Base-by-base conservation (phyloP, 2,113 vertebrate genomes). In the Hirundichthys speculiger region DNA sequence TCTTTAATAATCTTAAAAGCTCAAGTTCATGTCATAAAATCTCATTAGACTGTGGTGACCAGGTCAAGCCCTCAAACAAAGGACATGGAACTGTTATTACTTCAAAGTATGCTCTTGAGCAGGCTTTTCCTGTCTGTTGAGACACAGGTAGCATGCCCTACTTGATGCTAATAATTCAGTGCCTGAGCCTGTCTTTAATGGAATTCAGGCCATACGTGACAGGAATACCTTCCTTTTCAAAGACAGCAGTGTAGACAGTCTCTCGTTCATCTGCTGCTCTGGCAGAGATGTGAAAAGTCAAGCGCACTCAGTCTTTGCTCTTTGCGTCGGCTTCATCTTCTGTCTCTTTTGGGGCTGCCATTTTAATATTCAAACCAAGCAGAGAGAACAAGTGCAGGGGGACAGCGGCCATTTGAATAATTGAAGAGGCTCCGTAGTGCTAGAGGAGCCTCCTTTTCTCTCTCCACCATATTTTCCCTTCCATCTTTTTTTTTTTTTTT, bases 351-450 rank as follows among this genome's bases (percentile, higher is more conserved):
- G 77, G 74, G 79, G 85, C 76, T 43, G 73, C 81, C 85, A 86
- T 89, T 89, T 91, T 86, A 89, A 89, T 89, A 91, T 91, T 90
- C 87, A 89, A 91, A 81, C 75, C 83, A 81, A 85, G 80, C 81
- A 77, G 80, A 75, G 79, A 80, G 87, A 90, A 91, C 86, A 90
- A 90, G 90, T 89, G 84, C 88, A 86, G 75, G 83, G 86, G 89
- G 85, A 88, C 84, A 80, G 85, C 70, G 71, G 60, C 75, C 86
- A 88, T 85, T 80, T 91, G 83, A 93, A 93, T 91, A 90, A 91
- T 91, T 91, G 83, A 93, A 89, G 75, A 86, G 77, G 76, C 86
- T 85, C 57, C 16, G 46, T 82, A 77, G 73, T 49, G 79, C 79
- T 71, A 73, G 70, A 83, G 81, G 78, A 85, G 77, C 75, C 56